phyloP scores from a whole-genome alignment of 2,113 vertebrate genomes.

The Chauna torquata region DNA sequence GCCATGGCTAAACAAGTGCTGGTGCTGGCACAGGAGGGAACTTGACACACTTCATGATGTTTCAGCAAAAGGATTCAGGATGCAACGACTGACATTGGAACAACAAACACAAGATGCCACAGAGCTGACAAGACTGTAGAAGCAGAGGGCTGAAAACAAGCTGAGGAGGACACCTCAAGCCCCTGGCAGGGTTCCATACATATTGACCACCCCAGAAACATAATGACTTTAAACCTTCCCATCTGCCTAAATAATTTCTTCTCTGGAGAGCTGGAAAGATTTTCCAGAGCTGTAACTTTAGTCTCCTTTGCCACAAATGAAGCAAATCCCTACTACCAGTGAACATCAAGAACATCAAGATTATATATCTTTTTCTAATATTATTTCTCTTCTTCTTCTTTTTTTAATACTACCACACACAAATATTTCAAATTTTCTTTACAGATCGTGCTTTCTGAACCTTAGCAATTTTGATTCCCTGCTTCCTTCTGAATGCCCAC shows the following conservation, averaged over 20 bases:
- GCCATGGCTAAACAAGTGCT: not conserved
- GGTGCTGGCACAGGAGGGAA: not conserved
- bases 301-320: not conserved
- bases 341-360: not conserved
- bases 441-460: not conserved
- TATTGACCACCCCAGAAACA: not conserved
- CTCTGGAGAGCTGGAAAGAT: not conserved
- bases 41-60: not conserved
- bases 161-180: not conserved
- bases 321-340: not conserved
- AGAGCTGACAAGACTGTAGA: too few species aligned
- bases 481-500: not conserved
- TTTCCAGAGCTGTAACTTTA: not conserved
- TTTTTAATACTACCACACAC: too few species aligned
- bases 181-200: rapidly evolving
- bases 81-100: not conserved
- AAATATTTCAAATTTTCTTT: not conserved
- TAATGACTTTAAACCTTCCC: not conserved
- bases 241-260: not conserved
- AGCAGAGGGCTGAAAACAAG: not conserved
- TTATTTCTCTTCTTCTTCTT: not conserved
- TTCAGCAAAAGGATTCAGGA: not conserved
- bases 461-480: not conserved
- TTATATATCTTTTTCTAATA: not conserved
- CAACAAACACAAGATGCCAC: rapidly evolving